These are phyloP conservation scores for Drosophila silvestris DNA, from an alignment of 2,888 invertebrate species.

Conservation along the genomic window DNA sequence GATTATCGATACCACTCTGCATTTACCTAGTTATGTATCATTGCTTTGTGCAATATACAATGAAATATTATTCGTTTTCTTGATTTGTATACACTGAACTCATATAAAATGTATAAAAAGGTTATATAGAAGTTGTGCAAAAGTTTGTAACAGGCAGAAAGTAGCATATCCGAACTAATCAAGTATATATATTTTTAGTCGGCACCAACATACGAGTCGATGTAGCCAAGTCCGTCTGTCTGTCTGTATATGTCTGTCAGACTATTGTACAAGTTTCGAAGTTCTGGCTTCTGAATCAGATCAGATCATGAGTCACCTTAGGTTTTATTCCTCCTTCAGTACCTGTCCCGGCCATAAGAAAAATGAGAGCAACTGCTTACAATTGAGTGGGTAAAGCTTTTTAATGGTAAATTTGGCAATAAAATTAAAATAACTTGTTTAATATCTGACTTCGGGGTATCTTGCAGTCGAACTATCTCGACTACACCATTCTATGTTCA, in stretches of 20 bases:
- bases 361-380: neutral
- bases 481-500: slow-evolving; percentile 25
- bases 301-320: neutral
- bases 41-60: neutral
- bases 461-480: neutral
- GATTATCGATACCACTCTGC: slow-evolving; percentile 50
- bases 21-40: slow-evolving; percentile 4
- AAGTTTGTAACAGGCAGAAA: neutral
- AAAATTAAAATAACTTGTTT: neutral
- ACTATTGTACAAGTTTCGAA: neutral
- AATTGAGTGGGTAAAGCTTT: neutral
- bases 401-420: neutral
- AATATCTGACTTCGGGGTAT: neutral
- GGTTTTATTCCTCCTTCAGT: neutral
- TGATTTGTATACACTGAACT: neutral
- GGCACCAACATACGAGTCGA: neutral
- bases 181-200: neutral
- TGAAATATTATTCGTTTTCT: neutral
- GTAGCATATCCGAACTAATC: neutral
- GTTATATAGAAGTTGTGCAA: neutral
- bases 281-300: neutral
- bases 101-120: neutral
- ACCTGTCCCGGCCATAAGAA: neutral
- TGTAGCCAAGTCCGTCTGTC: neutral
- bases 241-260: neutral